phyloP scores from a whole-genome alignment of 2,113 vertebrate species.

The Fregetta grallaria region DNA sequence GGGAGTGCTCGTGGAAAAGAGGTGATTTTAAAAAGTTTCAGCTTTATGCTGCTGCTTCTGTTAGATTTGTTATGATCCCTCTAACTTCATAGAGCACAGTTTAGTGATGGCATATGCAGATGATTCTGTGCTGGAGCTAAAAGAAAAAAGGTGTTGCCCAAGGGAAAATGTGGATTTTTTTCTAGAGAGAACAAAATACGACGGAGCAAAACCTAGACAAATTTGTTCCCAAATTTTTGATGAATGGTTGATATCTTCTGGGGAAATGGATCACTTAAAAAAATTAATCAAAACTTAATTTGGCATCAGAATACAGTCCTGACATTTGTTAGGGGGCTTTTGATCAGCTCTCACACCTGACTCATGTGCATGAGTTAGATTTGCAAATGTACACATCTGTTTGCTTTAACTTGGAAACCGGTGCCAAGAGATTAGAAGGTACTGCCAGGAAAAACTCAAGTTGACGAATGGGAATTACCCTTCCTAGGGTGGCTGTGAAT shows the following conservation, averaged over 20 bases:
- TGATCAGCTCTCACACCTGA: slow-evolving; percentile 38
- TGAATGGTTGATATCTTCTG: not conserved
- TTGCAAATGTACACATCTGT: not conserved
- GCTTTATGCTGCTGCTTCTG: not conserved
- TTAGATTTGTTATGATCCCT: not conserved
- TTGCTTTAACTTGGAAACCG: not conserved
- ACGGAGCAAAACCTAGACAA: not conserved
- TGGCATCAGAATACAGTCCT: not conserved
- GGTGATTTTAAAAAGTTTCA: no score
- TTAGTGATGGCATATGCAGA: not conserved
- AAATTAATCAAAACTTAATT: not conserved
- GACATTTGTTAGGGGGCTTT: not conserved
- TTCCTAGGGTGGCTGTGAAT: slow-evolving; percentile 43
- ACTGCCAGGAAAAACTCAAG: slow-evolving; percentile 60
- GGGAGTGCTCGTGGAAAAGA: not conserved
- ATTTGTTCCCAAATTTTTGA: not conserved
- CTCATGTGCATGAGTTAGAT: not conserved
- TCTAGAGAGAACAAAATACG: not conserved
- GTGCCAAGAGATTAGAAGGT: slow-evolving; percentile 45
- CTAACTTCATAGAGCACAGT: not conserved
- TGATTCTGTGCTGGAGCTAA: not conserved
- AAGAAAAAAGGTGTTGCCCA: not conserved
- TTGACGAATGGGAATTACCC: slow-evolving; percentile 59
- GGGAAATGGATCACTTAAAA: not conserved
- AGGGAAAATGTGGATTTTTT: not conserved